Evolutionary conservation across 2,888 invertebrate species (phyloP).

Genomic region (Oxytorus armatus): DNA sequence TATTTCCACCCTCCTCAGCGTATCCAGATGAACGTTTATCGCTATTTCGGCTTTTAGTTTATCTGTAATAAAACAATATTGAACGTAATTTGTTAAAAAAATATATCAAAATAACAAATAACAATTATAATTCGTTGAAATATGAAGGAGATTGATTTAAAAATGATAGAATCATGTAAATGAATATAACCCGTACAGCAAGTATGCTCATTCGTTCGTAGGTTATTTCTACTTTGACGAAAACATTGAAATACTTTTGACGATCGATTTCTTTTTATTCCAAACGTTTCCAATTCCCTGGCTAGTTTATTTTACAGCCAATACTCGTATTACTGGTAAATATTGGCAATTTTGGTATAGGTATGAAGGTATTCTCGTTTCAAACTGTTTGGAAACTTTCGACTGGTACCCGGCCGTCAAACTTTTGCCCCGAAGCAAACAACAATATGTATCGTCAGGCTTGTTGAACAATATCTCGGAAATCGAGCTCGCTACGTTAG

Average conservation of each 20-base stretch:
- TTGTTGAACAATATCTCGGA: conserved; percentile 43
- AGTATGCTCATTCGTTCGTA: no score
- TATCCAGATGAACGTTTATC: conserved; percentile 99
- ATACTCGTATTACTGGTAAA: background rate
- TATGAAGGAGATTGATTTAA: no score
- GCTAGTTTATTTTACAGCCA: background rate
- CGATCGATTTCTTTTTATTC: conserved; percentile 10
- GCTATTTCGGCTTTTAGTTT: conserved; percentile 99
- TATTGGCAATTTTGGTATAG: background rate
- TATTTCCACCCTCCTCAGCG: conserved; percentile 98
- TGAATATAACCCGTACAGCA: no score
- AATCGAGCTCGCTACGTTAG: conserved; percentile 4
- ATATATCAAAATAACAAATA: no score
- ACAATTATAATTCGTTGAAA: no score
- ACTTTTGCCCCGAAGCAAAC: conserved; percentile 11
- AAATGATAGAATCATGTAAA: no score
- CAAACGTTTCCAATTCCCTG: background rate
- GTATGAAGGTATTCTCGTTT: no score
- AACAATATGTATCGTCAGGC: conserved; percentile 41
- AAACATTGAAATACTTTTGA: background rate
- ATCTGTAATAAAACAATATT: conserved; percentile 85
- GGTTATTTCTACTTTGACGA: background rate
- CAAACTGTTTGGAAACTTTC: conserved; percentile 30
- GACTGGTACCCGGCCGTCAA: conserved; percentile 18
- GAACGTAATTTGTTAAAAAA: background rate